Evolutionary conservation across 2,797 vertebrate species (phyloP).

Genomic region (Cyclopterus lumpus): DNA sequence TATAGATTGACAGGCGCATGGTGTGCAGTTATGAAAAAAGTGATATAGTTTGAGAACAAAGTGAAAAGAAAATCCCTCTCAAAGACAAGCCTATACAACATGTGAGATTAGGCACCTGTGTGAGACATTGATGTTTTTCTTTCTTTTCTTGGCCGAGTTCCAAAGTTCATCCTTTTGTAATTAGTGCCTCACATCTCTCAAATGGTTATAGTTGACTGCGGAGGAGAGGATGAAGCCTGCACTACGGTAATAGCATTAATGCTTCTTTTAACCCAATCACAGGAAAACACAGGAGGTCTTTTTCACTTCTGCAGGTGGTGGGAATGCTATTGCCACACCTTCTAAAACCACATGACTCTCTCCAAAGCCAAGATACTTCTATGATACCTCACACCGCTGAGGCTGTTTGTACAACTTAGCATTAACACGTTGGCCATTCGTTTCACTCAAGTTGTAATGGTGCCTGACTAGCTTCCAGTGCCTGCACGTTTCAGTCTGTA

Average conservation of each 20-base stretch:
- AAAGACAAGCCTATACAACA: slow-evolving; percentile 25
- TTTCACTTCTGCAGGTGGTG: slow-evolving; percentile 85
- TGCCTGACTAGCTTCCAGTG: slow-evolving; percentile 51
- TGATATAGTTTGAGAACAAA: slow-evolving; percentile 11
- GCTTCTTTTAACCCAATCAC: slow-evolving; percentile 81
- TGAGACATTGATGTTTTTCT: slow-evolving; percentile 28
- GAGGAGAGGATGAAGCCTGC: slow-evolving; percentile 82
- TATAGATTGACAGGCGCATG: slow-evolving; percentile 44
- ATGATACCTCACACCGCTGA: slow-evolving; percentile 32
- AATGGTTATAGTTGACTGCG: slow-evolving; percentile 83
- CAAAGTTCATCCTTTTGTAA: slow-evolving; percentile 82
- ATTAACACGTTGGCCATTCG: slow-evolving; percentile 55
- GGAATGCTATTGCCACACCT: slow-evolving; percentile 84
- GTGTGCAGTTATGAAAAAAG: slow-evolving; percentile 18
- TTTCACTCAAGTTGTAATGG: slow-evolving; percentile 64
- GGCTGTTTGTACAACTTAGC: slow-evolving; percentile 53
- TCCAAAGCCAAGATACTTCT: slow-evolving; percentile 34
- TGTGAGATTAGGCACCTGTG: background rate
- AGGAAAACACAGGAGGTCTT: slow-evolving; percentile 82
- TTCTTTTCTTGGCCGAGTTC: slow-evolving; percentile 67
- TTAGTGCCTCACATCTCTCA: slow-evolving; percentile 88
- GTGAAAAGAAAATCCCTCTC: slow-evolving; percentile 6
- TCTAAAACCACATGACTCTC: slow-evolving; percentile 63
- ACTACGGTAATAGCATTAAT: slow-evolving; percentile 74
- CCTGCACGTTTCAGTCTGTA: slow-evolving; percentile 55